Conservation (phyloP, 2,797 vertebrate species). For the Tadarida brasiliensis region DNA sequence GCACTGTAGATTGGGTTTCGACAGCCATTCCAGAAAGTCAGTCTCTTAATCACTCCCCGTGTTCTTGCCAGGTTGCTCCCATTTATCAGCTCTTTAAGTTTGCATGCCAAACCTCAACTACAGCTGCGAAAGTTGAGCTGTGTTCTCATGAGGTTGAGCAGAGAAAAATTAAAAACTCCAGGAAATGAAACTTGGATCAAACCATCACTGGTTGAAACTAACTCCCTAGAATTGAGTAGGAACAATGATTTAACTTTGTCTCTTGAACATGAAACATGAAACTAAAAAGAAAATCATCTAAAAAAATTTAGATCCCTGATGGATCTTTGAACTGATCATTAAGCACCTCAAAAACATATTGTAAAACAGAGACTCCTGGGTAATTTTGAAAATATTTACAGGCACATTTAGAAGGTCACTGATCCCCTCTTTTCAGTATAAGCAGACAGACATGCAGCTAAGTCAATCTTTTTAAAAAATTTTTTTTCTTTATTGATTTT, state of each 20-base stretch:
- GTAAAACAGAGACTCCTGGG: not conserved
- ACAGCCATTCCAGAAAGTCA: not conserved
- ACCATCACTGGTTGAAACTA: not conserved
- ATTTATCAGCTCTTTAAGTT: conserved; percentile 15
- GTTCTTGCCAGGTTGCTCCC: not conserved
- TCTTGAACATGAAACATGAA: conserved; percentile 48
- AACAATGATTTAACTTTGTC: conserved; percentile 33
- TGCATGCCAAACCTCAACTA: conserved; percentile 41
- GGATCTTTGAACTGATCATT: not conserved
- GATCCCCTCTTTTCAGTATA: not conserved
- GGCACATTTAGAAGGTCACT: not conserved
- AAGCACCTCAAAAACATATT: not conserved
- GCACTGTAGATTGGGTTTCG: not conserved
- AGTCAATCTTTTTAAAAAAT: not conserved
- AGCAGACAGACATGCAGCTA: not conserved
- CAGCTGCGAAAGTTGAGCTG: conserved; percentile 33
- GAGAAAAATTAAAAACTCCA: conserved; percentile 35
- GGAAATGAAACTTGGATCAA: conserved; percentile 65
- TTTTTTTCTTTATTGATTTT: no score
- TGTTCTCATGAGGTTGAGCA: conserved; percentile 26
- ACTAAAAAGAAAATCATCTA: conserved; percentile 1
- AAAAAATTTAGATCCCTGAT: not conserved
- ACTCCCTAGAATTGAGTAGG: not conserved
- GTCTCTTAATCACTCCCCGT: not conserved
- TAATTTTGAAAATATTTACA: not conserved